These are phyloP conservation scores for Mugil cephalus DNA, from an alignment of 2,113 vertebrate genomes.

Conservation along the genomic window DNA sequence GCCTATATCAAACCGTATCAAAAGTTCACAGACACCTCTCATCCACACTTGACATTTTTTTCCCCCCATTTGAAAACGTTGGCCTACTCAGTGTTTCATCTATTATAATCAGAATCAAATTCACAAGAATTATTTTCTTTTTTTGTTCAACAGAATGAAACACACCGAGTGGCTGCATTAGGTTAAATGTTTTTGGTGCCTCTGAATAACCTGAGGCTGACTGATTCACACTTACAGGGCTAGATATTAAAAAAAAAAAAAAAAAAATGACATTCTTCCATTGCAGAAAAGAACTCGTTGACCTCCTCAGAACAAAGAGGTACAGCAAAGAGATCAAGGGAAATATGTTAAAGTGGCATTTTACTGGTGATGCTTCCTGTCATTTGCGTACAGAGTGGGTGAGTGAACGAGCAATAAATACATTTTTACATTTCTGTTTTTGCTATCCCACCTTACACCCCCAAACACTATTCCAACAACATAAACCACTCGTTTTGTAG, in stretches of 20 bases:
- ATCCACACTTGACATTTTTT: too few relatives aligned
- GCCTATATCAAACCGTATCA: background rate
- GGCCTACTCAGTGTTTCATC: too few relatives aligned
- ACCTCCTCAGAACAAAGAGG: too few relatives aligned
- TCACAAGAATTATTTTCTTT: background rate
- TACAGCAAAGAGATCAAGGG: too few relatives aligned
- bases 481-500: slow-evolving; percentile 34
- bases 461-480: slow-evolving; percentile 27
- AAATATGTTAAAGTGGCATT: background rate
- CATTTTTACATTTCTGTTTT: slow-evolving; percentile 38
- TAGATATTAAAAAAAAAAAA: slow-evolving; percentile 3
- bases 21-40: background rate
- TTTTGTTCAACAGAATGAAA: background rate
- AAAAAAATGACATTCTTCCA: background rate
- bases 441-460: slow-evolving; percentile 31
- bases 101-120: background rate
- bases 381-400: slow-evolving; percentile 14
- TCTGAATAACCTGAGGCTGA: background rate
- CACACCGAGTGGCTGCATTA: background rate
- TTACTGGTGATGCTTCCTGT: slow-evolving; percentile 9
- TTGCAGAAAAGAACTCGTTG: too few relatives aligned
- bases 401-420: slow-evolving; percentile 47
- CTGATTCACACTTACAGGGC: background rate
- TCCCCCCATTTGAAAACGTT: too few relatives aligned
- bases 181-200: background rate